Conservation (phyloP, 2,113 vertebrate species). For the Enhydra lutris region DNA sequence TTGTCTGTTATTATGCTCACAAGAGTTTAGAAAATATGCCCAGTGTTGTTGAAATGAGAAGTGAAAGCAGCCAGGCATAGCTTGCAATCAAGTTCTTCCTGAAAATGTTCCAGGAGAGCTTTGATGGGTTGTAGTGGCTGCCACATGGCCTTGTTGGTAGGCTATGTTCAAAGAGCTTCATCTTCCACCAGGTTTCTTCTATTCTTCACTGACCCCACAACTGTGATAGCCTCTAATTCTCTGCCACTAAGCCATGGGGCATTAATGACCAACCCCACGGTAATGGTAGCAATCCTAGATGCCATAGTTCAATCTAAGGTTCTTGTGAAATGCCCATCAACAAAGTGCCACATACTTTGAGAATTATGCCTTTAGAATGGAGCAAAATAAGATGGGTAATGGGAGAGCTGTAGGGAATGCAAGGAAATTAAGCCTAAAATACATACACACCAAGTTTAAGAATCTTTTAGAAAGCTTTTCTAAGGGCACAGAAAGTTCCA, state of each 20-base stretch:
- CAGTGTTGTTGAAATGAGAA: slow-evolving; percentile 59
- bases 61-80: slow-evolving; percentile 68
- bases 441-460: neutral
- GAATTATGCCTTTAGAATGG: neutral
- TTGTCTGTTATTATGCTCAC: slow-evolving; percentile 72
- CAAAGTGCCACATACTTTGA: neutral
- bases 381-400: neutral
- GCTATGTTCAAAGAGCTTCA: slow-evolving; percentile 17
- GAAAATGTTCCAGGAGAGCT: slow-evolving; percentile 57
- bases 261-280: neutral
- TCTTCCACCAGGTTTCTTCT: neutral
- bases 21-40: slow-evolving; percentile 74
- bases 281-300: neutral
- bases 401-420: neutral
- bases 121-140: slow-evolving; percentile 19
- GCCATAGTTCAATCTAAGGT: neutral
- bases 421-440: neutral
- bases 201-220: neutral
- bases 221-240: neutral
- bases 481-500: neutral
- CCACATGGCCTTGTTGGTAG: slow-evolving; percentile 26
- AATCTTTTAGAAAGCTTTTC: neutral
- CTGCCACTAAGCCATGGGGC: neutral
- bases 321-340: neutral
- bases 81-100: slow-evolving; percentile 70